Conservation (phyloP, 2,888 invertebrate species). For the Chrysodeixis includens region DNA sequence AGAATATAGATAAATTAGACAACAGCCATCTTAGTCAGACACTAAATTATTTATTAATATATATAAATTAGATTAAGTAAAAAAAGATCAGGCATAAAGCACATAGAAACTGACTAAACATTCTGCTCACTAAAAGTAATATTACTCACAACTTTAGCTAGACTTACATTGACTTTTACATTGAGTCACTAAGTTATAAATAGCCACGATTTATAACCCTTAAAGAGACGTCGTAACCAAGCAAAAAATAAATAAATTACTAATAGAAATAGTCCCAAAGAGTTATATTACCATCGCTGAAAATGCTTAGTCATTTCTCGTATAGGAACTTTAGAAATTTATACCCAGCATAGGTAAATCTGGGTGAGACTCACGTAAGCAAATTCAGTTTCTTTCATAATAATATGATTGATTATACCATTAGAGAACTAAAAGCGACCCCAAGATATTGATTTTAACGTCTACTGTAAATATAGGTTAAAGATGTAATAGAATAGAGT, state of each 20-base stretch:
- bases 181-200: neutral
- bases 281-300: neutral
- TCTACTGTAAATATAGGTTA: neutral
- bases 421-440: slow-evolving; percentile 7
- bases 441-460: slow-evolving; percentile 10
- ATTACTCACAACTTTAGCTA: neutral
- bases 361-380: slow-evolving; percentile 8
- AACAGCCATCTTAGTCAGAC: neutral
- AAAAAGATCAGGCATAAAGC: neutral
- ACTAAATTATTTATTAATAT: neutral
- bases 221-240: neutral
- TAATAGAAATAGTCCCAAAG: neutral
- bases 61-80: neutral
- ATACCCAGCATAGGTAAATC: slow-evolving; percentile 11
- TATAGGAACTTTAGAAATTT: slow-evolving; percentile 12
- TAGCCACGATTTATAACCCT: neutral
- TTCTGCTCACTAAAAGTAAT: neutral
- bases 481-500: neutral
- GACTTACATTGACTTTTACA: too few relatives aligned
- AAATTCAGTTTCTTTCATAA: slow-evolving; percentile 18
- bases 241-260: neutral
- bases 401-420: slow-evolving; percentile 32
- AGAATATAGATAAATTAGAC: neutral
- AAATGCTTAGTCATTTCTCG: slow-evolving; percentile 19
- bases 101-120: neutral